Evolutionary conservation across 2,113 vertebrate genomes (phyloP).

Genomic region (Ciconia maguari): DNA sequence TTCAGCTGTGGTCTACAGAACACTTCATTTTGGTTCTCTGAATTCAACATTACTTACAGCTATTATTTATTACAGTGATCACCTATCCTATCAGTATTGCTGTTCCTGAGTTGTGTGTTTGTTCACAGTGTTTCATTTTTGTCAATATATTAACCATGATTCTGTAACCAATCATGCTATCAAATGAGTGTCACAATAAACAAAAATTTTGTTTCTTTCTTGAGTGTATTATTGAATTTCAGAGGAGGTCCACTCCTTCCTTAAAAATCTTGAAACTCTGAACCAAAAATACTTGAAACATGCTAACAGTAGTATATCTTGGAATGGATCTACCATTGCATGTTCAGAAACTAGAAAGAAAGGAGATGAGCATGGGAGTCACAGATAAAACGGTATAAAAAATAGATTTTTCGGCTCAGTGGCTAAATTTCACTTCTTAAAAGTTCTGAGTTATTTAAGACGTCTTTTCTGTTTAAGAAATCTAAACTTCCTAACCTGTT

Average conservation of each 20-base stretch:
- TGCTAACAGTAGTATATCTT: neutral
- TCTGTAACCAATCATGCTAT: neutral
- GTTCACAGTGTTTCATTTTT: neutral
- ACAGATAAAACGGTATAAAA: neutral
- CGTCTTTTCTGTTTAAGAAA: neutral
- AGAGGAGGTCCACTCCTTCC: neutral
- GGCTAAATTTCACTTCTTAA: neutral
- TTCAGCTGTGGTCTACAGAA: neutral
- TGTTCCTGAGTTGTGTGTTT: neutral
- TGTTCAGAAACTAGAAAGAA: neutral
- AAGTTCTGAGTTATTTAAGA: neutral
- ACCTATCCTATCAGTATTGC: neutral
- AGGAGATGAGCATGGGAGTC: neutral
- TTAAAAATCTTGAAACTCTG: neutral
- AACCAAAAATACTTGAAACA: neutral
- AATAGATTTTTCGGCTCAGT: neutral
- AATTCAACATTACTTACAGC: neutral
- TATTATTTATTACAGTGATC: neutral
- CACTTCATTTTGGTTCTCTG: neutral
- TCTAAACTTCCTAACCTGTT: neutral
- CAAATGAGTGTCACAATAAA: neutral
- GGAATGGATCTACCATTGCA: neutral
- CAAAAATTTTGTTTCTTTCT: neutral
- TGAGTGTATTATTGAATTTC: neutral
- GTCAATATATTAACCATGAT: neutral